Base-by-base conservation (phyloP, 2,888 invertebrate species). In the Cinara cedri region DNA sequence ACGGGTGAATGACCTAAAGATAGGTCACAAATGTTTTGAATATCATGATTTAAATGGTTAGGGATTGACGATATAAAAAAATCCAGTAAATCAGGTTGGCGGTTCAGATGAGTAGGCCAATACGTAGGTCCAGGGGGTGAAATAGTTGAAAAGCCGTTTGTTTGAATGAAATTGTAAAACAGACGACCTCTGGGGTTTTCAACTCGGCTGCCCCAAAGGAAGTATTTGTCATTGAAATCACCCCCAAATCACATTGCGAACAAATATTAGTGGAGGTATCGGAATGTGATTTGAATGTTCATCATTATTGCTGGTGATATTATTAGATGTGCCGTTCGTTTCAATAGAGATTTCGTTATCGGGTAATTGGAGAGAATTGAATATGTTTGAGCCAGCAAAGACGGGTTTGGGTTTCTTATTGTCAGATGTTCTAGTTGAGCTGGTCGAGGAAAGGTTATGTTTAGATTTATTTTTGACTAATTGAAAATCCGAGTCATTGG, bases 401-500 rank as follows among this genome's bases (percentile, higher is more conserved):
- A 55, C 21, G 3, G 21, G 55, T 55, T 55, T 55, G 2, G 21
- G 3, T 55, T 21, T 55, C 21, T 62, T 62, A 10, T 34, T 62
- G 0, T 62, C 60, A 16, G 60, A n/a, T 42, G 4, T 34, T 62
- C 10, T n/a, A n/a, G 62, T 34, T 34, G 62, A 62, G 10, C 62
- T 62, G 34, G n/a, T 62, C 3, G n/a, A 62, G 9, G 62, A 62
- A n/a, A 62, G 62, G 19, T n/a, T 60, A 26, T 26, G 62, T 34
- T 62, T 62, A 1, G 62, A 42, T n/a, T 62, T 62, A n/a, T 62
- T n/a, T 62, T 10, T 60, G 34, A 26, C 60, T 60, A 60, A 14
- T 60, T 60, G n/a, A 34, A 60, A 34, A 60, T 34, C 60, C 6
- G 57, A 26, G 26, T 57, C 26, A 57, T 26, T 26, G 26, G 26